Evolutionary conservation across 1,140 invertebrate species (phyloP).

Genomic region (Trigoniulus corallinus): DNA sequence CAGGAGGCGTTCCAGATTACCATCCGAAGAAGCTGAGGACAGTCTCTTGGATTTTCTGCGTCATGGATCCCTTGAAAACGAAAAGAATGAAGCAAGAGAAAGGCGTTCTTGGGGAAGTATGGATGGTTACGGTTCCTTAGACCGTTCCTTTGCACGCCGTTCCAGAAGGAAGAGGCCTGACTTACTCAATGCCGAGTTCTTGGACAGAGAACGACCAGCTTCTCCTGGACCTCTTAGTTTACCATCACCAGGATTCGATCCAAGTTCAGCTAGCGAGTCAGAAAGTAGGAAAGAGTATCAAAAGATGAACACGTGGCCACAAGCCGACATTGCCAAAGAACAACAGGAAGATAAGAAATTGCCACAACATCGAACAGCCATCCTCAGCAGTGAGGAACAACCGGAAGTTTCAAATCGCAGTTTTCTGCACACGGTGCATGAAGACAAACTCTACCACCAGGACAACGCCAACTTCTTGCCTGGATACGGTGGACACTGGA

Average conservation of each 20-base stretch:
- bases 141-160: conserved; percentile 69
- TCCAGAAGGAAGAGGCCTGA: conserved; percentile 49
- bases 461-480: conserved; percentile 31
- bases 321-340: conserved; percentile 51
- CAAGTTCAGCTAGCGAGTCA: conserved; percentile 10
- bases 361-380: background rate
- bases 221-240: conserved; percentile 36
- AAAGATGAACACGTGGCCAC: conserved; percentile 78
- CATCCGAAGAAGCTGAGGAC: conserved; percentile 66
- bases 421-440: conserved; percentile 47
- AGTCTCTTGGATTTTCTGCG: conserved; percentile 71
- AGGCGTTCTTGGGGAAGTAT: conserved; percentile 68
- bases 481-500: conserved; percentile 59
- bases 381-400: conserved; percentile 5
- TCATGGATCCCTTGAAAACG: conserved; percentile 42
- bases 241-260: conserved; percentile 13
- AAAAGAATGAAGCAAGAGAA: conserved; percentile 36
- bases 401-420: conserved; percentile 8
- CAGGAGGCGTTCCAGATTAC: conserved; percentile 48
- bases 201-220: conserved; percentile 44
- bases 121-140: conserved; percentile 31
- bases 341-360: conserved; percentile 8
- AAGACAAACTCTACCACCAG: conserved; percentile 31
- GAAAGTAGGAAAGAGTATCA: conserved; percentile 52
- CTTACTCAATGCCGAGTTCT: conserved; percentile 46